Base-by-base conservation (phyloP, 2,888 invertebrate species). In the Seira sanloemensis region DNA sequence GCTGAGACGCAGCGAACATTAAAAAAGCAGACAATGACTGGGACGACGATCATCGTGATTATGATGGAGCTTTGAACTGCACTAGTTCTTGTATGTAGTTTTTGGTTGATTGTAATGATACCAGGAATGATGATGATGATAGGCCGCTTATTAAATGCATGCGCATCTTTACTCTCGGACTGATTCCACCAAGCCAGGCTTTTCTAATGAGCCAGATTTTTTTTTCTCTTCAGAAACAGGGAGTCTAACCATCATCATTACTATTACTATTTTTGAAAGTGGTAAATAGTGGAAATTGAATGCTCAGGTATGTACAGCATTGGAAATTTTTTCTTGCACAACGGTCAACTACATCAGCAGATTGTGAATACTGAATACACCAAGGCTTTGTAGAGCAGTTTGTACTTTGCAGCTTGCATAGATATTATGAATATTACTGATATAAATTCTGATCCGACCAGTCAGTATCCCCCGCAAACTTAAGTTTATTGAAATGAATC, bases 81-180 rank as follows among this genome's bases (percentile, higher is more conserved):
- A 84, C 78, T 77, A 24, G 62, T 62, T 62, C 62, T 62, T 62
- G 62, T 62, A 62, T 62, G 19, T 78, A 71, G 78, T 78, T 62
- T 62, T 65, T 84, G 84, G n/a, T n/a, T n/a, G n/a, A n/a, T n/a
- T n/a, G n/a, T n/a, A n/a, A n/a, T n/a, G 50, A 50, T 50, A 2
- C 12, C 50, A 18, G n/a, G 12, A 74, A 78, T 75, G 78, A 72
- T 82, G 76, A 72, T 78, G 73, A 67, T 66, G 73, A 83, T 73
- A 84, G 78, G 78, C 78, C 75, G 37, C 84, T 84, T 84, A 84
- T 84, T 78, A 84, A 84, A 75, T 84, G 84, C 84, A 84, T 84
- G 84, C 83, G 83, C 84, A 84, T 68, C 75, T 69, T 46, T 68
- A 62, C 72, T 65, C 66, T 24, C 12, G 69, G 9, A 24, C 65